Conservation (phyloP, 2,888 invertebrate species). For the Nymphalis polychloros region DNA sequence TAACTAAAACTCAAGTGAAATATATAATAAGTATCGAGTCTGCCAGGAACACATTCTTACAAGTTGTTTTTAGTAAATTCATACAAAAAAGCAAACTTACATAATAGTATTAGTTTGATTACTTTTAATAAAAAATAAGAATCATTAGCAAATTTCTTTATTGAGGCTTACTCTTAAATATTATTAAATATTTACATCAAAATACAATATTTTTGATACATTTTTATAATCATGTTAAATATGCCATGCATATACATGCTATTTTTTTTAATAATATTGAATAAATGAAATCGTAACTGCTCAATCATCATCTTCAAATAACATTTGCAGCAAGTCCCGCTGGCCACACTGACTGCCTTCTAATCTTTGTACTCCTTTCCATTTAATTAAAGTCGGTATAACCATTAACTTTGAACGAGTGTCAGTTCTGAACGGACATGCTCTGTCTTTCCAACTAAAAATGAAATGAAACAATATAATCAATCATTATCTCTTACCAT, state of each 20-base stretch:
- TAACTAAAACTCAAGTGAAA: too few species aligned
- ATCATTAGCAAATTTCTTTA: slow-evolving; percentile 12
- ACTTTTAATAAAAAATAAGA: neutral
- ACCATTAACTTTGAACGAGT: slow-evolving; percentile 86
- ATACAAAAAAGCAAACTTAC: too few species aligned
- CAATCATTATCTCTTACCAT: too few species aligned
- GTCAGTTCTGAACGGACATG: slow-evolving; percentile 91
- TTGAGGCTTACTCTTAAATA: slow-evolving; percentile 15
- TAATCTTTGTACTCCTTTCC: slow-evolving; percentile 89
- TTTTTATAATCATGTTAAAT: neutral
- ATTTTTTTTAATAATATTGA: neutral
- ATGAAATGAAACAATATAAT: slow-evolving; percentile 44
- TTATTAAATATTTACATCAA: slow-evolving; percentile 7
- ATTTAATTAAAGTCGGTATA: slow-evolving; percentile 90
- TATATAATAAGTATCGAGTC: too few species aligned
- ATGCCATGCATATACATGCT: neutral
- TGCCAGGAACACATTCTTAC: too few species aligned
- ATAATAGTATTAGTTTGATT: too few species aligned
- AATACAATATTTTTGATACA: neutral
- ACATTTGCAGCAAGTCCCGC: slow-evolving; percentile 87
- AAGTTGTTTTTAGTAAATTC: too few species aligned
- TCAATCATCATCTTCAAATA: slow-evolving; percentile 87
- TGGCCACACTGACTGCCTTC: slow-evolving; percentile 90
- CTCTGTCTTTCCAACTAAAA: slow-evolving; percentile 91
- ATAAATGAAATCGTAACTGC: neutral